Percentiles rank a stretch among this genome's conserved stretches.
Evolutionary conservation across 23 tunicate genomes (phyloP).

Genomic region (Oikopleura vanhoeffeni): DNA sequence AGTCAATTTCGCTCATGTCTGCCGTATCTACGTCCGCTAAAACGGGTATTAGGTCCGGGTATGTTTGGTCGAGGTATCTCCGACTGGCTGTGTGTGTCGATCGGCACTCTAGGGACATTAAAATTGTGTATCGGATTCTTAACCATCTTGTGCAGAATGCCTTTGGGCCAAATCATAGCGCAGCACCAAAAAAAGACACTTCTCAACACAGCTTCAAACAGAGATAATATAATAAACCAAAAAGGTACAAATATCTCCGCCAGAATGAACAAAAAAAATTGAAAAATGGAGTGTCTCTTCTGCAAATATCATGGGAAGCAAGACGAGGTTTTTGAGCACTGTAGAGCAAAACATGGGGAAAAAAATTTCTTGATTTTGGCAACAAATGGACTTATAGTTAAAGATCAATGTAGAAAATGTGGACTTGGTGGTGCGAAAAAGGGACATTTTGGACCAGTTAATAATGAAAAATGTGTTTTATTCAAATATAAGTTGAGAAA

Average conservation of each 20-base stretch:
- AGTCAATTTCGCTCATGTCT: no score
- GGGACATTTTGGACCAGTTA: neutral
- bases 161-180: neutral
- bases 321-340: neutral
- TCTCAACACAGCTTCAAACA: neutral
- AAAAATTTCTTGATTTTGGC: neutral
- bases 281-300: neutral
- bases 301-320: neutral
- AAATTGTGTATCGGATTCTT: neutral
- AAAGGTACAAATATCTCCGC: neutral
- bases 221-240: neutral
- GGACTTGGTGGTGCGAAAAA: slow-evolving; percentile 2
- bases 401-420: slow-evolving; percentile 5
- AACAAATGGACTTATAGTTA: neutral
- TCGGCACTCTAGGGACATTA: no score
- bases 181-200: neutral
- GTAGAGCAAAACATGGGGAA: neutral
- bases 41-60: neutral
- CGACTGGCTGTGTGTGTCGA: no score
- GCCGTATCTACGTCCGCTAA: neutral
- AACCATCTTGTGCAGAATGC: neutral
- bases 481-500: neutral
- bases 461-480: neutral
- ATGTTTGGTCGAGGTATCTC: neutral
- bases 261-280: neutral